Percentiles rank a stretch among this genome's conserved stretches.
Evolutionary conservation across 2,113 vertebrate genomes (phyloP).

Genomic region (Todiramphus chloris): DNA sequence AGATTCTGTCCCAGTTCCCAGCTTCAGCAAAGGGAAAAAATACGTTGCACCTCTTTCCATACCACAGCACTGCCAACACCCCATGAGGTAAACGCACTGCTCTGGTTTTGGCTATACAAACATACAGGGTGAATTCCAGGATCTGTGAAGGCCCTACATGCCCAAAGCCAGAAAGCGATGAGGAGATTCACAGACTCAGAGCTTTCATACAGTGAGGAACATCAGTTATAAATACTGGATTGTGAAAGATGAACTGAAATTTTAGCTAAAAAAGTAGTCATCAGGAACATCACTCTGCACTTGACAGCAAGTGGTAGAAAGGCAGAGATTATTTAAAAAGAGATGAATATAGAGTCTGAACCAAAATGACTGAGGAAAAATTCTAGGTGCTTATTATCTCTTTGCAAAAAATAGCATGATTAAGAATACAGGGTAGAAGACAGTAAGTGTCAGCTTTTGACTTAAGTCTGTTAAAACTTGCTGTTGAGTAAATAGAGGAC

Average conservation of each 20-base stretch:
- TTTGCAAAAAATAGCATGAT: not conserved
- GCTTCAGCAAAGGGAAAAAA: not conserved
- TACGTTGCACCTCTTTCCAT: not conserved
- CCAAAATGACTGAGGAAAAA: not conserved
- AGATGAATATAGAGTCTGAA: not conserved
- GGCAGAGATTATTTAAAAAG: not conserved
- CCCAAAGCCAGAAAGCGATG: not conserved
- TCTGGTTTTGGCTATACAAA: not conserved
- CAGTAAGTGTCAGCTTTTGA: not conserved
- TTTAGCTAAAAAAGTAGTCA: not conserved
- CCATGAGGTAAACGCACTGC: not conserved
- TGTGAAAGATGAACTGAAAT: not conserved
- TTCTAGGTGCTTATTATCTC: slow-evolving; percentile 8
- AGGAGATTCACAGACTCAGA: not conserved
- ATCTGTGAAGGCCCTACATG: not conserved
- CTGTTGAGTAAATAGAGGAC: not conserved
- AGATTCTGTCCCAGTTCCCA: not conserved
- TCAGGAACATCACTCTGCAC: not conserved
- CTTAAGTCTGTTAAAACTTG: not conserved
- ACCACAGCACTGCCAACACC: not conserved
- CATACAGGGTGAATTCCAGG: not conserved
- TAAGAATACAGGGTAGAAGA: not conserved
- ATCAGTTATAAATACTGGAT: not conserved
- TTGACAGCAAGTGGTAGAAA: not conserved
- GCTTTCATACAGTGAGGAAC: not conserved